phyloP scores from a whole-genome alignment of 2,113 vertebrate genomes.

The Lanius ludovicianus region DNA sequence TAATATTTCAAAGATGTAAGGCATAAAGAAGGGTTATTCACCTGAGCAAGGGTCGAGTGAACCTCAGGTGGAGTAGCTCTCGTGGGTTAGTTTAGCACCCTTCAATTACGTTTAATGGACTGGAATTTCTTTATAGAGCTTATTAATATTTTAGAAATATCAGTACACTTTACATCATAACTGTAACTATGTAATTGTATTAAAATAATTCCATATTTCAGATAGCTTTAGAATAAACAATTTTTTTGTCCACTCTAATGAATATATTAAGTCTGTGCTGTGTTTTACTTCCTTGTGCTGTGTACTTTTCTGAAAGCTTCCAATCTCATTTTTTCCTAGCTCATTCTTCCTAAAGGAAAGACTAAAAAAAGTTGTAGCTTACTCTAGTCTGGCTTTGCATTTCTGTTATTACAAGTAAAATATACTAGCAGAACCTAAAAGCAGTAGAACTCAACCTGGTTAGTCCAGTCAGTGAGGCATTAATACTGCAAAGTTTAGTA shows the following conservation, averaged over 20 bases:
- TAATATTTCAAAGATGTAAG: neutral
- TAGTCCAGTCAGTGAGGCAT: neutral
- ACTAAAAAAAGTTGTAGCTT: neutral
- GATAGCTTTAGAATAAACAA: neutral
- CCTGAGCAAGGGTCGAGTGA: neutral
- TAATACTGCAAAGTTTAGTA: neutral
- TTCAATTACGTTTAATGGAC: neutral
- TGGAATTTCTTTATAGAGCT: neutral
- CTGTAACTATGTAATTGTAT: neutral
- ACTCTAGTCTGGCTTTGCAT: neutral
- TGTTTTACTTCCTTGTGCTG: neutral
- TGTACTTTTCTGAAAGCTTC: neutral
- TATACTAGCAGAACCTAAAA: neutral
- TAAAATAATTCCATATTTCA: neutral
- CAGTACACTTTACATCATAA: neutral
- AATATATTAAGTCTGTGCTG: neutral
- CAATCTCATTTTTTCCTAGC: neutral
- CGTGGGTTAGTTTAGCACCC: neutral
- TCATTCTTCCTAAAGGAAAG: neutral
- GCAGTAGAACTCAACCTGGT: neutral
- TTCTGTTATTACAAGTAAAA: neutral
- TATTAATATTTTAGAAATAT: neutral
- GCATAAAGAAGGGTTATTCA: neutral
- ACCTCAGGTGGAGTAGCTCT: neutral
- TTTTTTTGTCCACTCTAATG: neutral